phyloP scores from a whole-genome alignment of 2,797 vertebrate species.

The Lophotriccus pileatus region DNA sequence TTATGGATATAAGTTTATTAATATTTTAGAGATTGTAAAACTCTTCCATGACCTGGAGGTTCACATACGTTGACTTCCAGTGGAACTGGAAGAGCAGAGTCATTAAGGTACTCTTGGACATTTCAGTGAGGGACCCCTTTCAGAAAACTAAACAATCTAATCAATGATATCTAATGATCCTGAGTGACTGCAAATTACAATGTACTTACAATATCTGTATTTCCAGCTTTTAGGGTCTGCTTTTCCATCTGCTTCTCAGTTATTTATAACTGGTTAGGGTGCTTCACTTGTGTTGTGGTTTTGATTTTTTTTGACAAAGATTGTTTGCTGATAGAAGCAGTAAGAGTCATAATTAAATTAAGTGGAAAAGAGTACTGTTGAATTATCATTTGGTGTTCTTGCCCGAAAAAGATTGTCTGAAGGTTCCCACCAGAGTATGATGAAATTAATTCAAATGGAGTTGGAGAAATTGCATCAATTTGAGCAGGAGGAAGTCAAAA shows the following conservation, averaged over 20 bases:
- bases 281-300: not conserved
- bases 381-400: not conserved
- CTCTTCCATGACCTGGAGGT: not conserved
- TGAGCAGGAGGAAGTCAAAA: not conserved
- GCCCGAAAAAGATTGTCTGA: not conserved
- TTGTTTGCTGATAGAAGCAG: not conserved
- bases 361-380: fast-evolving
- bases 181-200: not conserved
- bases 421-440: not conserved
- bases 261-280: not conserved
- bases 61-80: not conserved
- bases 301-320: not conserved
- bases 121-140: not conserved
- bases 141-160: not conserved
- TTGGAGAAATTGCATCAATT: not conserved
- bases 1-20: not conserved
- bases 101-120: not conserved
- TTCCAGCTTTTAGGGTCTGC: not conserved
- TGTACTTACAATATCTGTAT: not conserved
- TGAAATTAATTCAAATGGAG: not conserved
- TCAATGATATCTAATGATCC: not conserved
- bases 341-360: not conserved
- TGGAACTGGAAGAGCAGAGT: not conserved
- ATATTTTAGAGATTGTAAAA: not conserved
- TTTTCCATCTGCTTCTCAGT: not conserved